A percentile compares a stretch with the other conserved stretches of the same genome.
Conservation (phyloP, 2,113 vertebrate species). For the Lipophrys pholis region DNA sequence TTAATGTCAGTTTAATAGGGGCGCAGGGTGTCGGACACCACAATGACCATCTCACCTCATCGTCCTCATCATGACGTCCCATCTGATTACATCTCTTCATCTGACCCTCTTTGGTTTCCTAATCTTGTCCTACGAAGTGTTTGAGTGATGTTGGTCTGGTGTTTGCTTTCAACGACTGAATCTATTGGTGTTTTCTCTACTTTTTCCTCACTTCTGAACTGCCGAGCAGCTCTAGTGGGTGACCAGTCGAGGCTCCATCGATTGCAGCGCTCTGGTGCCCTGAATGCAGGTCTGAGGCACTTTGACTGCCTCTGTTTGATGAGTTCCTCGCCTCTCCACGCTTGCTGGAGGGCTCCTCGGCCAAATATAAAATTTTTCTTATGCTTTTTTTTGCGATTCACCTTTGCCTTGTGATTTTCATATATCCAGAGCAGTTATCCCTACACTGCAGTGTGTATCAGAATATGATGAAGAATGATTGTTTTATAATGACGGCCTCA, state of each 20-base stretch:
- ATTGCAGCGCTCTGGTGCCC: background rate
- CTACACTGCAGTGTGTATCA: background rate
- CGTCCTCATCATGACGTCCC: conserved; percentile 14
- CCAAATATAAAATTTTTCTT: conserved; percentile 30
- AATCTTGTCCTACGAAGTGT: background rate
- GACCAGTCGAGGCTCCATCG: conserved; percentile 9
- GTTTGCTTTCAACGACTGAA: background rate
- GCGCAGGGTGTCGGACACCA: conserved; percentile 19
- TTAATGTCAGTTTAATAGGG: conserved; percentile 11
- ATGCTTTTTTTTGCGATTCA: background rate
- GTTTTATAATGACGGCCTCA: background rate
- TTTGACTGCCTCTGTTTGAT: conserved; percentile 5
- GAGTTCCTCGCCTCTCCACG: conserved; percentile 27
- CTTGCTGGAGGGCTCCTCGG: conserved; percentile 24
- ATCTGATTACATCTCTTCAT: conserved; percentile 8
- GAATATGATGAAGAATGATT: background rate
- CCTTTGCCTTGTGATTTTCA: conserved; percentile 16
- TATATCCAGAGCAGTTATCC: background rate
- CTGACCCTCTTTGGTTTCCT: background rate
- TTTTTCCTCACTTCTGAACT: background rate
- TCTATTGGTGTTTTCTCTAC: background rate
- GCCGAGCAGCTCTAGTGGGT: background rate
- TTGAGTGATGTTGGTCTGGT: conserved; percentile 12
- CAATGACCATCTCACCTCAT: conserved; percentile 1
- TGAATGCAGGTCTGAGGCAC: conserved; percentile 22